Conservation (phyloP, 2,888 invertebrate species). For the Laothoe populi region DNA sequence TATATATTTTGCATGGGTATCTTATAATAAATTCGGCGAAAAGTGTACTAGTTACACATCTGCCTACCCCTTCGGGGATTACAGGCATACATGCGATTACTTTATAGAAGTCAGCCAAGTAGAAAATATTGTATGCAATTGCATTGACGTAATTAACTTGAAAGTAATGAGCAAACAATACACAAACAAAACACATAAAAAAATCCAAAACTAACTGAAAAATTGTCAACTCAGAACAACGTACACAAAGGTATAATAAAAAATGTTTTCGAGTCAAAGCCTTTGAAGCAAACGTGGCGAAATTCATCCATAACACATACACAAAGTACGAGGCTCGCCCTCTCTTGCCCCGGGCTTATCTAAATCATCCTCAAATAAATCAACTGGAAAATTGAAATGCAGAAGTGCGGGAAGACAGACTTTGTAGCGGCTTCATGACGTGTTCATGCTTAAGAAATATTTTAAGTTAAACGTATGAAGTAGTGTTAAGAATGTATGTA, state of each 20-base stretch:
- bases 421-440: neutral
- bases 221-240: slow-evolving; percentile 14
- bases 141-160: no score
- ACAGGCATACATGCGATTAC: no score
- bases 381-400: slow-evolving; percentile 78
- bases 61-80: no score
- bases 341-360: slow-evolving; percentile 50
- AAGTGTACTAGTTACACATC: no score
- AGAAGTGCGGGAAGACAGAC: slow-evolving; percentile 9
- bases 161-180: no score
- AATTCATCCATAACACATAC: slow-evolving; percentile 23
- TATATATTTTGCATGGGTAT: no score
- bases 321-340: slow-evolving; percentile 30
- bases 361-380: slow-evolving; percentile 70
- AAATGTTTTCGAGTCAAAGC: slow-evolving; percentile 14
- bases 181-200: neutral
- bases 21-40: no score
- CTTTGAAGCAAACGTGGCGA: slow-evolving; percentile 22
- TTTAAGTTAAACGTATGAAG: neutral
- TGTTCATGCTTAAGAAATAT: neutral
- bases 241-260: slow-evolving; percentile 15
- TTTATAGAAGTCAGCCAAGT: no score
- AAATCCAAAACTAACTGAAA: slow-evolving; percentile 1
- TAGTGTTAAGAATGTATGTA: neutral
- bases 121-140: no score